A percentile compares a stretch with the other conserved stretches of the same genome.
Conservation (phyloP, 2,888 invertebrate species). For the Orthosia gracilis region DNA sequence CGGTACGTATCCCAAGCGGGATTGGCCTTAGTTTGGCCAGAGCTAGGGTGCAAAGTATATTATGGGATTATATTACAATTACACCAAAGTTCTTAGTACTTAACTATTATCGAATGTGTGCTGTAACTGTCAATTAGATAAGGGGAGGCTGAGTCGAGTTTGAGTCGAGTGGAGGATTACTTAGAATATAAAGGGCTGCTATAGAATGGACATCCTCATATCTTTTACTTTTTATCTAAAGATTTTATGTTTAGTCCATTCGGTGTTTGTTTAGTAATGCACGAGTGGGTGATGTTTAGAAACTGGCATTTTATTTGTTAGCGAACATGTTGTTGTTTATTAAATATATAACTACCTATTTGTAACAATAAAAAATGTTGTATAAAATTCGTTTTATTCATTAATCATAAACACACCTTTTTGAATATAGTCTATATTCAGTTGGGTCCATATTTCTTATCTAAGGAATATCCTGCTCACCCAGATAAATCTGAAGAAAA, state of each 20-base stretch:
- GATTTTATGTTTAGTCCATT: conserved; percentile 5
- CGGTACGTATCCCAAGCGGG: background rate
- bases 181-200: background rate
- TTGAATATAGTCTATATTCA: background rate
- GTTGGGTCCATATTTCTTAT: no score
- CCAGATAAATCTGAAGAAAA: no score
- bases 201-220: background rate
- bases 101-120: no score
- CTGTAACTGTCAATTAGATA: no score
- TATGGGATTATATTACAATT: no score
- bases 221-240: conserved; percentile 3
- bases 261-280: conserved; percentile 10
- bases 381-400: conserved; percentile 3
- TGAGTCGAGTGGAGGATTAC: no score
- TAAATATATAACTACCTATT: conserved; percentile 32
- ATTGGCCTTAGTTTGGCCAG: background rate
- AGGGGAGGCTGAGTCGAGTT: no score
- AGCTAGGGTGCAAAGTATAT: background rate
- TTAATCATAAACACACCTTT: background rate
- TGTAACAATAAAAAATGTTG: conserved; percentile 58
- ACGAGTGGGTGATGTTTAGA: conserved; percentile 30
- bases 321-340: conserved; percentile 47
- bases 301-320: conserved; percentile 47
- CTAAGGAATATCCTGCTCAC: no score
- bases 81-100: no score